Percentiles rank a stretch among this genome's conserved stretches.
Conservation (phyloP, 2,797 vertebrate genomes). For the Helicolenus hilgendorfi region DNA sequence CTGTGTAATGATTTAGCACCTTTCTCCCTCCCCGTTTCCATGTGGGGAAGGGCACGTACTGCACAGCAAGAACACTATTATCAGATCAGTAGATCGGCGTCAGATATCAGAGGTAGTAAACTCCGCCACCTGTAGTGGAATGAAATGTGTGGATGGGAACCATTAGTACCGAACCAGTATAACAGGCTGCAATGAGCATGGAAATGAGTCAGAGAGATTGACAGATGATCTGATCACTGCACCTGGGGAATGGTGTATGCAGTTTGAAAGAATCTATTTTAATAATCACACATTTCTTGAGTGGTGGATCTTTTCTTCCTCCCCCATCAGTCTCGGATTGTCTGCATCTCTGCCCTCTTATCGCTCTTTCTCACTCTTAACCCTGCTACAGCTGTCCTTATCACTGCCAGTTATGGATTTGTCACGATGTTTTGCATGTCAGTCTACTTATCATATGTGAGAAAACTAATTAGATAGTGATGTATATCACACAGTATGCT, state of each 20-base stretch:
- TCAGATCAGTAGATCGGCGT: constrained; percentile 80
- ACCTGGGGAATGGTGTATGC: background rate
- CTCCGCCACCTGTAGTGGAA: constrained; percentile 67
- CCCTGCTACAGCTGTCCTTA: background rate
- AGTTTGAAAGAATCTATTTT: constrained; percentile 36
- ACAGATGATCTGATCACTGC: constrained; percentile 27
- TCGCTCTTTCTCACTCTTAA: background rate
- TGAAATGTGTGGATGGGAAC: constrained; percentile 53
- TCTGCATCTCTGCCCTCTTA: background rate
- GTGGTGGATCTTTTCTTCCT: background rate
- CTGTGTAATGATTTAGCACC: constrained; percentile 56
- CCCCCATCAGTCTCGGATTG: background rate
- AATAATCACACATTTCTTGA: constrained; percentile 10
- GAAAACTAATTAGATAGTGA: constrained; percentile 7
- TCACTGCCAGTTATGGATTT: constrained; percentile 8
- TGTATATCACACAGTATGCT: background rate
- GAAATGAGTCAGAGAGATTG: constrained; percentile 32
- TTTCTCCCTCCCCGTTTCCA: constrained; percentile 44
- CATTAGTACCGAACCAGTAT: constrained; percentile 38
- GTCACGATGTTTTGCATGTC: background rate
- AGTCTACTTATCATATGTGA: background rate
- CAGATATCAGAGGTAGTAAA: constrained; percentile 77
- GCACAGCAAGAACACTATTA: constrained; percentile 73
- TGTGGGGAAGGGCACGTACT: constrained; percentile 58
- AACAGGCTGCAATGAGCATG: constrained; percentile 21